These are phyloP conservation scores for Mylabris phalerata DNA, from an alignment of 1,140 invertebrate genomes.

Conservation along the genomic window DNA sequence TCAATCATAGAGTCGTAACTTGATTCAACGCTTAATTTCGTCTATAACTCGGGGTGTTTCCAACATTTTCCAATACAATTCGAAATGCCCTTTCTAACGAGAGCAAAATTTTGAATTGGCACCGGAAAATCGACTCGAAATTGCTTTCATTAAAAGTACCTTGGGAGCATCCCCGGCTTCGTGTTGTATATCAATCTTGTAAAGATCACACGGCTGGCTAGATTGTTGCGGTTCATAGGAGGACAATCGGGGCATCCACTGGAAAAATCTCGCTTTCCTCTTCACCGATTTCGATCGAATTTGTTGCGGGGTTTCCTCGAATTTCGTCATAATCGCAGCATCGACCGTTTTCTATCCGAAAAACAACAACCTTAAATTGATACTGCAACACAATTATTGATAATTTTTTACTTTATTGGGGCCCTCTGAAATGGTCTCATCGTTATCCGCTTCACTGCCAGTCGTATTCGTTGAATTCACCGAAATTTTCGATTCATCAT, in stretches of 20 bases:
- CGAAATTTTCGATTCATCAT: too few relatives aligned
- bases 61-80: neutral
- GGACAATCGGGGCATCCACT: conserved; percentile 1
- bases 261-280: neutral
- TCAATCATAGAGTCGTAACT: too few relatives aligned
- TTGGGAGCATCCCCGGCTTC: conserved; percentile 28
- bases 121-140: too few relatives aligned
- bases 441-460: conserved; percentile 25
- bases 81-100: too few relatives aligned
- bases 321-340: too few relatives aligned
- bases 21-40: too few relatives aligned
- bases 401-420: neutral
- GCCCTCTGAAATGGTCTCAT: conserved; percentile 15
- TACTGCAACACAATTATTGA: neutral
- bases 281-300: too few relatives aligned
- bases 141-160: conserved; percentile 14
- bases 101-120: too few relatives aligned
- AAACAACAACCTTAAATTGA: too few relatives aligned
- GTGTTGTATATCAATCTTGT: conserved; percentile 34
- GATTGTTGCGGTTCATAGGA: conserved; percentile 2
- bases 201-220: conserved; percentile 24
- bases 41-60: too few relatives aligned
- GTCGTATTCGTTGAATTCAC: neutral
- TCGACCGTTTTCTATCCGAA: too few relatives aligned
- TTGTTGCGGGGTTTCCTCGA: too few relatives aligned